Evolutionary conservation across 2,797 vertebrate genomes (phyloP).

Genomic region (Hypotaenidia okinawae): DNA sequence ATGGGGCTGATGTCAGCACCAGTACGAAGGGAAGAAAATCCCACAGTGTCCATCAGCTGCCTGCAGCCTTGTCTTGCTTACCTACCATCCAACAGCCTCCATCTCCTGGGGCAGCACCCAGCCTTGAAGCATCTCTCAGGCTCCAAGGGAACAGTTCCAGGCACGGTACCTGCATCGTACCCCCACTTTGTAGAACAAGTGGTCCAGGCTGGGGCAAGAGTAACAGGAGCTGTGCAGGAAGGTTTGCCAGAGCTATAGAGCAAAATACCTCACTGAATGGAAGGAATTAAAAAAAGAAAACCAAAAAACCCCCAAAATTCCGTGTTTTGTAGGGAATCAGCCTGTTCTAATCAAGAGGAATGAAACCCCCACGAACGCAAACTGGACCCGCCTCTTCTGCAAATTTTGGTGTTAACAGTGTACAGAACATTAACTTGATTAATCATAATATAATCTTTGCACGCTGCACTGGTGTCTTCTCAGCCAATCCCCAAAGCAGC

Average conservation of each 20-base stretch:
- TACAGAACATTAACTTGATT: neutral
- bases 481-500: neutral
- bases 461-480: rapidly evolving
- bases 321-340: neutral
- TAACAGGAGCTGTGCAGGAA: neutral
- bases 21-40: neutral
- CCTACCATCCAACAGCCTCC: neutral
- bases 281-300: neutral
- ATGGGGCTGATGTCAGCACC: neutral
- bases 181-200: neutral
- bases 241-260: neutral
- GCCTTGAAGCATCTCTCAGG: neutral
- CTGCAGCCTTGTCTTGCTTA: neutral
- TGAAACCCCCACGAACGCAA: rapidly evolving
- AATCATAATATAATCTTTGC: neutral
- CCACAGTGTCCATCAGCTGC: neutral
- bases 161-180: neutral
- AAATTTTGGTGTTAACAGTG: neutral
- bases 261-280: neutral
- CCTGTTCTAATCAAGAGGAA: neutral
- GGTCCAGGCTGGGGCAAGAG: neutral
- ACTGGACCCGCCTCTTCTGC: neutral
- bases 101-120: neutral
- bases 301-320: rapidly evolving
- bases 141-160: neutral